Conservation (phyloP, 2,797 vertebrate species). For the Cacajao melanocephalus region DNA sequence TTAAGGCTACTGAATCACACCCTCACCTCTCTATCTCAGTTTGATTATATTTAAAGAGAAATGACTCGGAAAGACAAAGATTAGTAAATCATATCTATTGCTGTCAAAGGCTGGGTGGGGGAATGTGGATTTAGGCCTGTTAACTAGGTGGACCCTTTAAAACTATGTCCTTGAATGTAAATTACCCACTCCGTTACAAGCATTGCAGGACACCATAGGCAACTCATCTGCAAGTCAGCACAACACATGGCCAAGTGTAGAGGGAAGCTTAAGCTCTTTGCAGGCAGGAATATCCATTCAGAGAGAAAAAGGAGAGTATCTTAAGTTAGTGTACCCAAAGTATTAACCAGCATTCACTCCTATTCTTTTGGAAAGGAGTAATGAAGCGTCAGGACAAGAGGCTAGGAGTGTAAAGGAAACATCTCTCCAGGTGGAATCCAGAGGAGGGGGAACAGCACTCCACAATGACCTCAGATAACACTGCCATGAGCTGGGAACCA, state of each 20-base stretch:
- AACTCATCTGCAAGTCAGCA: background rate
- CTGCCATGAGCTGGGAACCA: background rate
- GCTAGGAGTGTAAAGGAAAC: background rate
- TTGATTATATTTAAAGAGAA: background rate
- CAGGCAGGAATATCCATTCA: background rate
- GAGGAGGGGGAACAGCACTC: background rate
- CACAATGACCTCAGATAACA: accelerated
- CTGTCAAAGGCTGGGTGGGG: background rate
- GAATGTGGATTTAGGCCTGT: background rate
- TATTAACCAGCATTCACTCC: background rate
- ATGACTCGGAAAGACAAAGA: background rate
- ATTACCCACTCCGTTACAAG: background rate
- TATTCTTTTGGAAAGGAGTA: background rate
- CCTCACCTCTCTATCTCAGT: background rate
- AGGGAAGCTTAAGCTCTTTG: background rate
- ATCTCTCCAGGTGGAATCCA: background rate
- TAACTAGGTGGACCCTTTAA: background rate
- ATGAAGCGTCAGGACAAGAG: background rate
- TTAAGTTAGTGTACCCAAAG: background rate
- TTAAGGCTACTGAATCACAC: background rate
- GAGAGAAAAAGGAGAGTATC: background rate
- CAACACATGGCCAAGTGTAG: background rate
- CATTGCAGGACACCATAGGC: background rate
- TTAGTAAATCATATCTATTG: background rate
- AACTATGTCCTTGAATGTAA: background rate